Evolutionary conservation across 2,888 invertebrate species (phyloP).

Genomic region (Eupithecia vulgata): DNA sequence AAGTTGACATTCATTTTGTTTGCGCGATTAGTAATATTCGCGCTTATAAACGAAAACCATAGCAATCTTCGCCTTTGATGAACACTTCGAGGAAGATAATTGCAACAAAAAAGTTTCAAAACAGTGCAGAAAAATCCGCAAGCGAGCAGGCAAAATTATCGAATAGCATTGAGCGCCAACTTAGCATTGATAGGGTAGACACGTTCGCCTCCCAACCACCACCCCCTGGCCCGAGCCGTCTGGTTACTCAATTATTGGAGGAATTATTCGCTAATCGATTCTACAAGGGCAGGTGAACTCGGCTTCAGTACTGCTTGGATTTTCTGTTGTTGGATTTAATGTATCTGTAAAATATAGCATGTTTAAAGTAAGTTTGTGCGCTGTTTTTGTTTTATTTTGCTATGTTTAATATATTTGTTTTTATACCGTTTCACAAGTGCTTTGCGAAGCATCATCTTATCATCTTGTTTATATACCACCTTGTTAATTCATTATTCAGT

Average conservation of each 20-base stretch:
- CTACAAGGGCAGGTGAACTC: background rate
- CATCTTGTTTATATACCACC: too few relatives aligned
- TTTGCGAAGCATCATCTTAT: too few relatives aligned
- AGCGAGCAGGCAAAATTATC: background rate
- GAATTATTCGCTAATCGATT: background rate
- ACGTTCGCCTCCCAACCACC: constrained; percentile 4
- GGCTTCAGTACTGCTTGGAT: background rate
- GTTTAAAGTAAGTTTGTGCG: background rate
- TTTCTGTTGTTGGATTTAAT: background rate
- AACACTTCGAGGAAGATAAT: background rate
- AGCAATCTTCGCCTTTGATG: background rate
- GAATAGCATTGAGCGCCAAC: background rate
- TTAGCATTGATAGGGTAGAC: background rate
- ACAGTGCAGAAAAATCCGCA: background rate
- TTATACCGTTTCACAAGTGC: too few relatives aligned
- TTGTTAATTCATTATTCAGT: too few relatives aligned
- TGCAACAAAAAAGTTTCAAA: background rate
- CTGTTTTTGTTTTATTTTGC: background rate
- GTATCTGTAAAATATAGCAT: background rate
- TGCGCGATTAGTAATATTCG: background rate
- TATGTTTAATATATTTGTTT: background rate
- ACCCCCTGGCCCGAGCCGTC: background rate
- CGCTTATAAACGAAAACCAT: background rate
- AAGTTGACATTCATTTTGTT: background rate
- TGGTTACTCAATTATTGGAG: background rate